Evolutionary conservation across 2,888 invertebrate species (phyloP).

Genomic region (Hyles lineata): DNA sequence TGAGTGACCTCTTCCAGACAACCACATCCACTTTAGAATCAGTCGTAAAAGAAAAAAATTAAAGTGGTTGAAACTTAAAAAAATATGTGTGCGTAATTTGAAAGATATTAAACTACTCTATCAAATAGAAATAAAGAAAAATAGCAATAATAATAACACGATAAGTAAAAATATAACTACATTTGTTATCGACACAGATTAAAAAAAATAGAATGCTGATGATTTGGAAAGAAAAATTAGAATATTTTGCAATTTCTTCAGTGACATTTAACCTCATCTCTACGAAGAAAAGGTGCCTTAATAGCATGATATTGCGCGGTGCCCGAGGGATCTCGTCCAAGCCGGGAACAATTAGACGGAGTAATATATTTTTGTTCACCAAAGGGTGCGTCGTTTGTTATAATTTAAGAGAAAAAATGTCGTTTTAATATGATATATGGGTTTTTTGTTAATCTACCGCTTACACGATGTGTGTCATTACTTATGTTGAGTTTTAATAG

Average conservation of each 20-base stretch:
- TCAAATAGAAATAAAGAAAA: no score
- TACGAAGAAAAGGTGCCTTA: background rate
- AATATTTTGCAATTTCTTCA: background rate
- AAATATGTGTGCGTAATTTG: no score
- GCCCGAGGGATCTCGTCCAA: constrained; percentile 6
- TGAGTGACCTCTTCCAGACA: no score
- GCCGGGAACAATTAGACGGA: constrained; percentile 20
- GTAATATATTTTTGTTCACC: constrained; percentile 20
- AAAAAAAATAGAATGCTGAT: no score
- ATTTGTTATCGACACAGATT: no score
- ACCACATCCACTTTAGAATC: no score
- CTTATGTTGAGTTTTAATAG: background rate
- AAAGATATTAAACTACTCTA: no score
- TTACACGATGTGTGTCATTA: background rate
- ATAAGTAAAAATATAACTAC: no score
- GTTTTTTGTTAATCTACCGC: constrained; percentile 8
- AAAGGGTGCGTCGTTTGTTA: constrained; percentile 24
- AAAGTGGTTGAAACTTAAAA: no score
- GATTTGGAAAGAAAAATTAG: no score
- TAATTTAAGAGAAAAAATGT: constrained; percentile 20
- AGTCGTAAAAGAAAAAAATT: no score
- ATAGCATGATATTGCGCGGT: constrained; percentile 7
- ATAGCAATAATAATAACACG: no score
- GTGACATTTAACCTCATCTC: background rate
- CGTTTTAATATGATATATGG: constrained; percentile 18